A percentile compares a stretch with the other conserved stretches of the same genome.
phyloP scores from a whole-genome alignment of 2,888 invertebrate species.

The Trissolcus japonicus region DNA sequence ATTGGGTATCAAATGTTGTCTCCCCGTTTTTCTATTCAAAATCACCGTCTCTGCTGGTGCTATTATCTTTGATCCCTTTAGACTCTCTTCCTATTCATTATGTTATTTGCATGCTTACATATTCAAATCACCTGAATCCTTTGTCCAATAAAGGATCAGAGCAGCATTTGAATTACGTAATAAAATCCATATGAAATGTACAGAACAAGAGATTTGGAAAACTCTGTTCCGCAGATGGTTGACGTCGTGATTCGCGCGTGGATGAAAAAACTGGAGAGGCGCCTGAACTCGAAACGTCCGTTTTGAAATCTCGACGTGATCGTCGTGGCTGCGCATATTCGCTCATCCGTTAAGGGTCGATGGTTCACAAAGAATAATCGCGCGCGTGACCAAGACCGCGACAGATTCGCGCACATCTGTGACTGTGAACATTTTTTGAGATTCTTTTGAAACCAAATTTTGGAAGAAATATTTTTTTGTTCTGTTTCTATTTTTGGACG shows the following conservation, averaged over 20 bases:
- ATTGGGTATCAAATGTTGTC: too few relatives aligned
- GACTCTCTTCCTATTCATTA: slow-evolving; percentile 1
- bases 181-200: neutral
- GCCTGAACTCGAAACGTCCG: slow-evolving; percentile 1
- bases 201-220: too few relatives aligned
- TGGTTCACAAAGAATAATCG: slow-evolving; percentile 19
- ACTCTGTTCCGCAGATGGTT: too few relatives aligned
- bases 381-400: slow-evolving; percentile 44
- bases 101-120: slow-evolving; percentile 5
- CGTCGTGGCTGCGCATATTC: slow-evolving; percentile 49
- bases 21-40: too few relatives aligned
- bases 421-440: neutral
- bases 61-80: slow-evolving; percentile 31
- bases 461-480: neutral
- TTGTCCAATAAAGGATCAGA: neutral
- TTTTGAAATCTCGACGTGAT: neutral
- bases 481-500: neutral
- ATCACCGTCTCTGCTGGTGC: slow-evolving; percentile 3
- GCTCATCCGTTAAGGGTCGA: slow-evolving; percentile 38
- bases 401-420: slow-evolving; percentile 44
- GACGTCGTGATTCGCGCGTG: too few relatives aligned
- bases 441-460: slow-evolving; percentile 9
- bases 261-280: too few relatives aligned
- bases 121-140: slow-evolving; percentile 23
- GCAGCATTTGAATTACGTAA: too few relatives aligned